Base-by-base conservation (phyloP, 2,113 vertebrate species). In the Bubalus kerabau region DNA sequence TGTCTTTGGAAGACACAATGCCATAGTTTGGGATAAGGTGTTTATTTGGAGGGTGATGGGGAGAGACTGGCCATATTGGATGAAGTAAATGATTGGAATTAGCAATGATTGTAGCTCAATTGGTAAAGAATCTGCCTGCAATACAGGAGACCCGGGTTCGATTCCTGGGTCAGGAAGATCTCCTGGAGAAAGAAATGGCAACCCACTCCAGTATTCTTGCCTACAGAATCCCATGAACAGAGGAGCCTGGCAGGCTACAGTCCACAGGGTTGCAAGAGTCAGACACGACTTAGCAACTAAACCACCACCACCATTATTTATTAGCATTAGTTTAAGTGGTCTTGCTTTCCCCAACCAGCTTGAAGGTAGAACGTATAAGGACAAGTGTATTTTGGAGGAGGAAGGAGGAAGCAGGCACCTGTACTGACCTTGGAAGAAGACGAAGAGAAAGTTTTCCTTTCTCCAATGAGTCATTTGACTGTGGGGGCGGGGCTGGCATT, bases 391-490 rank as follows among this genome's bases (percentile, higher is more conserved):
- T 12, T 12, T 24, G 54, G 26, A 2, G 91, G 12, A 64, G 80
- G 4, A 52, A 1, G 32, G 5, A 0, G 0, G 7, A 4, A 6
- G 28, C 46, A 28, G 54, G 6, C 2, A 6, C 24, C 48, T 4
- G 46, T 5, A 2, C 36, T 28, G 56, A 10, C 3, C 43, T 52
- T 24, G 83, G 54, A 11, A 26, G 46, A 8, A 19, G 15, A 5
- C 2, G 5, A 40, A 32, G 17, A 2, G 6, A 23, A 8, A 43
- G 21, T 30, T 7, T 1, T 0, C 19, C 57, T 52, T 2, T 5
- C 5, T 2, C 21, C 4, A 10, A 1, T 0, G 2, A 1, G 10
- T 7, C 43, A 1, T 2, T 16, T 3, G 43, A 13, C 40, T 1
- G 0, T 0, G 3, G 50, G 87, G 7, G 10, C 6, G 0, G 40